Evolutionary conservation across 2,888 invertebrate species (phyloP).

Genomic region (Lymantria monacha): DNA sequence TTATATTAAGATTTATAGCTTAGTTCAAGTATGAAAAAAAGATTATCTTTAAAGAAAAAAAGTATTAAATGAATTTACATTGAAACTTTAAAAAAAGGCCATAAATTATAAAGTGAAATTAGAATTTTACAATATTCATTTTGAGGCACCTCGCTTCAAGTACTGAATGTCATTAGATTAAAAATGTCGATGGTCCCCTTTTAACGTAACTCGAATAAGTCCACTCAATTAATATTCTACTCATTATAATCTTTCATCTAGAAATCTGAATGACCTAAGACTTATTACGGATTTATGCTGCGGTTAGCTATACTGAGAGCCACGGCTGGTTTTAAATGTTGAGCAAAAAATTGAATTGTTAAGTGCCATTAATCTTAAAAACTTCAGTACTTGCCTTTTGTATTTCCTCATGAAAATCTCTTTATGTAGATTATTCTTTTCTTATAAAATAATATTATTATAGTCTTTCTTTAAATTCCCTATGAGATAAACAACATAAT

Average conservation of each 20-base stretch:
- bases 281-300: conserved; percentile 1
- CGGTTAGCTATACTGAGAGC: neutral
- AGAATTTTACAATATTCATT: neutral
- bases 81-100: neutral
- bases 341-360: neutral
- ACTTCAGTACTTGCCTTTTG: neutral
- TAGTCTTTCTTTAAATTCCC: too few relatives aligned
- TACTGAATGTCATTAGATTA: conserved; percentile 18
- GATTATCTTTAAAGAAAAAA: too few relatives aligned
- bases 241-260: conserved; percentile 29
- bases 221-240: conserved; percentile 31
- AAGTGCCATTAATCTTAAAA: neutral
- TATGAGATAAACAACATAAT: too few relatives aligned
- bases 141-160: conserved; percentile 12
- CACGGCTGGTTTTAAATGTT: neutral
- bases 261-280: conserved; percentile 22
- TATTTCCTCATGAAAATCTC: too few relatives aligned
- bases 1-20: too few relatives aligned
- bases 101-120: neutral
- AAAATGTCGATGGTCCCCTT: conserved; percentile 29
- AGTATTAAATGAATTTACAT: too few relatives aligned
- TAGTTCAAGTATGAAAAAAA: too few relatives aligned
- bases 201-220: conserved; percentile 11
- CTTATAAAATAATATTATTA: too few relatives aligned
- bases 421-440: too few relatives aligned